Percentiles rank a stretch among this genome's conserved stretches.
phyloP scores from a whole-genome alignment of 2,888 invertebrate genomes.

The Ommatoiulus sabulosus region DNA sequence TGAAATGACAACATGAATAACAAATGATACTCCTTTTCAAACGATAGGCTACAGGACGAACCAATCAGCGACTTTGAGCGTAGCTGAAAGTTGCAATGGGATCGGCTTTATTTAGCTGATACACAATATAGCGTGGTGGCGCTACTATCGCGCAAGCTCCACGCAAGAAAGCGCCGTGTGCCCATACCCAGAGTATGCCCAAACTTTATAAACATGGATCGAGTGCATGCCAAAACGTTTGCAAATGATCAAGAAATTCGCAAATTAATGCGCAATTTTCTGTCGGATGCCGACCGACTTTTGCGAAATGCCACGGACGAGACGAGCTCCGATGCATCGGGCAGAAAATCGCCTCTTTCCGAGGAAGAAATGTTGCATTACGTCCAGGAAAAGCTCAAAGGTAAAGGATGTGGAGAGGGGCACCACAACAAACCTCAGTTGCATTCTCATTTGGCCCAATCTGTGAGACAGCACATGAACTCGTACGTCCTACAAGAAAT shows the following conservation, averaged over 20 bases:
- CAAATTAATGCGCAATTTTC: neutral
- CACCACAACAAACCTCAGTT: neutral
- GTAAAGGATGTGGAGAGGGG: neutral
- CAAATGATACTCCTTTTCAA: no score
- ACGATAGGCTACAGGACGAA: no score
- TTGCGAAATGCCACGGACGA: neutral
- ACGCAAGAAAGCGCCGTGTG: no score
- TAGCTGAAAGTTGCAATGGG: no score
- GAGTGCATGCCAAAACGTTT: neutral
- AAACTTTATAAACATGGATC: neutral
- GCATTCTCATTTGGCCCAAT: neutral
- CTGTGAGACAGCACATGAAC: neutral
- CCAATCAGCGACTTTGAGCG: no score
- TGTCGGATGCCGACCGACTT: constrained; percentile 30
- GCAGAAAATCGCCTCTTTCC: neutral
- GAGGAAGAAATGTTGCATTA: neutral
- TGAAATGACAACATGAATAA: no score
- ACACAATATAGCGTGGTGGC: no score
- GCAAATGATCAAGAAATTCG: neutral
- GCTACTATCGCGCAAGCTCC: no score
- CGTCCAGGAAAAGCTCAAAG: constrained; percentile 20
- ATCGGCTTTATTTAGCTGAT: no score
- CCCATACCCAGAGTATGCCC: no score
- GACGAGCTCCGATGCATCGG: neutral
- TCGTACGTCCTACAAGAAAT: neutral